Conservation (phyloP, 2,888 invertebrate species). For the Phengaris alcon region DNA sequence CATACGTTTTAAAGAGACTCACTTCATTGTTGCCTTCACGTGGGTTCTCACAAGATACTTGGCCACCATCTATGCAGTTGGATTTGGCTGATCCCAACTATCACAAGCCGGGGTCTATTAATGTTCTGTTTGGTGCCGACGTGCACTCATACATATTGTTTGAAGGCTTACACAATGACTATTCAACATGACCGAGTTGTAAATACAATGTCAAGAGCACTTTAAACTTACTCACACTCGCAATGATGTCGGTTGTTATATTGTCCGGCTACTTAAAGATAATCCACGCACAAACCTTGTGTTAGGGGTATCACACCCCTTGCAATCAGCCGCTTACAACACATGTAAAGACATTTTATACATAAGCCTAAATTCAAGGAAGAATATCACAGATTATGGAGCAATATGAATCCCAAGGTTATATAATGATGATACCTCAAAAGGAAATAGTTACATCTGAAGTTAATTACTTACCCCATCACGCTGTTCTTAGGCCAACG, state of each 20-base stretch:
- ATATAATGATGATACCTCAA: slow-evolving; percentile 37
- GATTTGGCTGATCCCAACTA: slow-evolving; percentile 36
- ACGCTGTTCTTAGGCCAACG: slow-evolving; percentile 36
- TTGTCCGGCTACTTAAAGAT: slow-evolving; percentile 38
- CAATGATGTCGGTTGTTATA: slow-evolving; percentile 36
- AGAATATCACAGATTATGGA: slow-evolving; percentile 38
- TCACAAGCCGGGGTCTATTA: slow-evolving; percentile 38
- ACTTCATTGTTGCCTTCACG: background rate
- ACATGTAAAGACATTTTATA: slow-evolving; percentile 36
- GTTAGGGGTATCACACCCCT: too few relatives aligned
- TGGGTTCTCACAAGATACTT: slow-evolving; percentile 31
- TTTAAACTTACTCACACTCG: slow-evolving; percentile 35
- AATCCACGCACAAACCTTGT: slow-evolving; percentile 34
- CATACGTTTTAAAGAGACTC: too few relatives aligned
- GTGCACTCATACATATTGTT: slow-evolving; percentile 37
- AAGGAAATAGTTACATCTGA: slow-evolving; percentile 32
- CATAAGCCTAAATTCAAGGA: slow-evolving; percentile 35
- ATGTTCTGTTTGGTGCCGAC: slow-evolving; percentile 39
- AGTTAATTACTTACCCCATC: slow-evolving; percentile 40
- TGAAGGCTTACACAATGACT: slow-evolving; percentile 36
- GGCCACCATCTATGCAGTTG: slow-evolving; percentile 33
- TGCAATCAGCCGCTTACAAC: slow-evolving; percentile 37
- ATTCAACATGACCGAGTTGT: slow-evolving; percentile 34
- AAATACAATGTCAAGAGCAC: slow-evolving; percentile 38
- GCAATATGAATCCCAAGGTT: slow-evolving; percentile 36